Percentiles rank a stretch among this genome's conserved stretches.
Conservation (phyloP, 2,797 vertebrate genomes). For the Catamblyrhynchus diadema region DNA sequence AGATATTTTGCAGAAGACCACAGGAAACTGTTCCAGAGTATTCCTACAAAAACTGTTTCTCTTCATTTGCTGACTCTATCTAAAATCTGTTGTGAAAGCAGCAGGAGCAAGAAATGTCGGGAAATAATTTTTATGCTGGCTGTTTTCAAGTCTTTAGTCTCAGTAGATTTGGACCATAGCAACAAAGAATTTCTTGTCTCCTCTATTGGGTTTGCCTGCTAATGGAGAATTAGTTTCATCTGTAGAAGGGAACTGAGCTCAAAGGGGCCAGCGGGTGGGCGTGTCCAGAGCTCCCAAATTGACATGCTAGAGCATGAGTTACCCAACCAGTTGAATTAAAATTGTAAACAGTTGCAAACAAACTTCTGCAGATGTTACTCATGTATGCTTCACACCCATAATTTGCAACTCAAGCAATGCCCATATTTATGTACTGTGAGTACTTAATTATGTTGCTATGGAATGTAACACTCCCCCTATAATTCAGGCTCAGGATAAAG, state of each 20-base stretch:
- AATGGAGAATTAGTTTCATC: not conserved
- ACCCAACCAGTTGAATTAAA: constrained; percentile 34
- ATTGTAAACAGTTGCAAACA: constrained; percentile 24
- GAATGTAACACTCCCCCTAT: not conserved
- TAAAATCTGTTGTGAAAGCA: not conserved
- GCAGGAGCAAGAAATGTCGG: not conserved
- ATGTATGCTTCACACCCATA: constrained; percentile 36
- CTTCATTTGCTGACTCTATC: not conserved
- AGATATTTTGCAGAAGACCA: not conserved
- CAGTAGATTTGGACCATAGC: not conserved
- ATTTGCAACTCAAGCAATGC: constrained; percentile 55
- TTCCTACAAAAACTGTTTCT: not conserved
- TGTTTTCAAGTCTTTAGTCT: not conserved
- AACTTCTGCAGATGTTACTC: constrained; percentile 51
- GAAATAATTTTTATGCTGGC: not conserved
- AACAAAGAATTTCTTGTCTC: not conserved
- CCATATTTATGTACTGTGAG: constrained; percentile 37
- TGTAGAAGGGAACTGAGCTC: not conserved
- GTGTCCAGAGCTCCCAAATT: not conserved
- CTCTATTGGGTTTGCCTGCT: not conserved
- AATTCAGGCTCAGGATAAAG: not conserved
- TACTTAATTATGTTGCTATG: constrained; percentile 6
- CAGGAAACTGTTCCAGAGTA: not conserved
- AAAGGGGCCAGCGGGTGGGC: not conserved
- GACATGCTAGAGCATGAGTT: not conserved